Base-by-base conservation (phyloP, 2,888 invertebrate species). In the Agrotis ipsilon region DNA sequence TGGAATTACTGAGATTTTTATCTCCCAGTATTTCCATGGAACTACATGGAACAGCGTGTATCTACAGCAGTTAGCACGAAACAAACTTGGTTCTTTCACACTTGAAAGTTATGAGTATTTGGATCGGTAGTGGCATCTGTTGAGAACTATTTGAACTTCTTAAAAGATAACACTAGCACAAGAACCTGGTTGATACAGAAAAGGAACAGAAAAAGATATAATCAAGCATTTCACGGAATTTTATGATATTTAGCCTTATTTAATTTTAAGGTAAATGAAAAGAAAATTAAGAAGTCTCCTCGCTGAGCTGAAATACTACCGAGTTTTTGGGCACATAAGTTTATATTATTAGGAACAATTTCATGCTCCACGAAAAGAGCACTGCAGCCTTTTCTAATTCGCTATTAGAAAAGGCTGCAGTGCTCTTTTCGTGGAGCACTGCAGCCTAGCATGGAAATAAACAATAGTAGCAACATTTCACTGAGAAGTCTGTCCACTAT, bases 51-150 rank as follows among this genome's bases (percentile, higher is more conserved):
- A n/a, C n/a, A n/a, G n/a, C n/a, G n/a, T n/a, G n/a, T n/a, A n/a
- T n/a, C n/a, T n/a, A n/a, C n/a, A n/a, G 21, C n/a, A 13, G 0
- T 21, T 14, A 32, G 3, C 18, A 32, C 9, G n/a, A 32, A 49
- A 51, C 19, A 27, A 57, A 43, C 4, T 16, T n/a, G 1, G 4
- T 24, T 39, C 6, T 7, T 48, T 16, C 16, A 21, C 7, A n/a
- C 5, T 43, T 57, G 16, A 19, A 72, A 6, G 3, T 43, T 60
- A 48, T 43, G 48, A 21, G 2, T 49, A 49, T 64, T 64, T 65
- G 24, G 13, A 51, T 76, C 52, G 79, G 76, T 84, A 89, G 82
- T 86, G 92, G 85, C 92, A 91, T 89, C 92, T 92, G 78, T 88
- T 87, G 87, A 87, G 75, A 88, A 90, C 81, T 78, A 89, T 86